These are phyloP conservation scores for Lagocephalus sceleratus DNA, from an alignment of 2,797 vertebrate species.

Conservation along the genomic window DNA sequence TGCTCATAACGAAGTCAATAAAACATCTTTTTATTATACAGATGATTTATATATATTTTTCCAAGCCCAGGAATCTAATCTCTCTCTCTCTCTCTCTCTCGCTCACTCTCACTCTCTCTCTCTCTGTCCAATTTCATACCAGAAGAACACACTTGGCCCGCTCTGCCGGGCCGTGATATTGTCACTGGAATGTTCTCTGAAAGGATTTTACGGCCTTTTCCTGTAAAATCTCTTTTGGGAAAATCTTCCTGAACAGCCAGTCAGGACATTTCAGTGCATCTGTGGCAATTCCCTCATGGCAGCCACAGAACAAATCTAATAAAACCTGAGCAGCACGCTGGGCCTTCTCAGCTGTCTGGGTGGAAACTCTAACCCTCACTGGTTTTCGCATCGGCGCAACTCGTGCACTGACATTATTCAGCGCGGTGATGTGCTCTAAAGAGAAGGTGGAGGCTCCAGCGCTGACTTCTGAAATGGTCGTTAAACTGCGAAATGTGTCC, in stretches of 20 bases:
- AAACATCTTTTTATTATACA: slow-evolving; percentile 22
- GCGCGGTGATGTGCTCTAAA: slow-evolving; percentile 2
- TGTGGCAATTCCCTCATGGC: slow-evolving; percentile 42
- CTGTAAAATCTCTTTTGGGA: slow-evolving; percentile 45
- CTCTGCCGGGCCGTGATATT: slow-evolving; percentile 52
- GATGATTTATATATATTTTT: slow-evolving; percentile 33
- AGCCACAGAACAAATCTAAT: slow-evolving; percentile 62
- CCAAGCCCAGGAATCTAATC: slow-evolving; percentile 17
- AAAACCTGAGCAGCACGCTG: slow-evolving; percentile 55
- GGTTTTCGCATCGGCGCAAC: neutral
- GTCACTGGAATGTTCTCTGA: slow-evolving; percentile 49
- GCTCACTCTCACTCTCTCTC: slow-evolving; percentile 1
- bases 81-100: slow-evolving; percentile 12
- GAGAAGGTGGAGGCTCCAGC: neutral
- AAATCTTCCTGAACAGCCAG: slow-evolving; percentile 42
- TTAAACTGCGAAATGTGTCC: slow-evolving; percentile 8
- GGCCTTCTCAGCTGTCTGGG: slow-evolving; percentile 36
- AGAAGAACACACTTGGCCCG: slow-evolving; percentile 37
- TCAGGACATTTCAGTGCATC: slow-evolving; percentile 28
- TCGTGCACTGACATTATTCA: slow-evolving; percentile 5
- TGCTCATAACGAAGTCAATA: slow-evolving; percentile 25
- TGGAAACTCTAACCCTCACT: slow-evolving; percentile 10
- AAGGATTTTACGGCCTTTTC: slow-evolving; percentile 57
- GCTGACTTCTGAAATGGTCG: neutral
- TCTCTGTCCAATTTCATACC: slow-evolving; percentile 41